Conservation (phyloP, 2,888 invertebrate species). For the Amphipyra tragopoginis region DNA sequence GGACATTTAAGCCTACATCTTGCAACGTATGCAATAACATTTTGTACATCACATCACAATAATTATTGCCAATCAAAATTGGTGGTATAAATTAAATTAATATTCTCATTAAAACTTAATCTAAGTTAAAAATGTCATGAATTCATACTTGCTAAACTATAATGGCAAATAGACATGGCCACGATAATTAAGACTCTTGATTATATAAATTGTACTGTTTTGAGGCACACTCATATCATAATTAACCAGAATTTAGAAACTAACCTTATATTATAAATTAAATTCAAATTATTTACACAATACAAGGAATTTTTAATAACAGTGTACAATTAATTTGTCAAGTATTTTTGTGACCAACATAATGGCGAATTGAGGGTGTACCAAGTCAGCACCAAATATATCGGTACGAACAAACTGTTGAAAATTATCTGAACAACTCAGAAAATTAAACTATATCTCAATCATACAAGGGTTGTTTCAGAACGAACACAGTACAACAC, state of each 20-base stretch:
- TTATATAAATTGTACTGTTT: conserved; percentile 38
- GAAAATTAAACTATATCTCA: no score
- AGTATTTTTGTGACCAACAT: no score
- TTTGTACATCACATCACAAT: neutral
- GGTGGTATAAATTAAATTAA: conserved; percentile 35
- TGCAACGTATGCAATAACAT: no score
- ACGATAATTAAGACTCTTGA: conserved; percentile 41
- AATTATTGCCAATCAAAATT: conserved; percentile 9
- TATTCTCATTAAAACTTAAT: conserved; percentile 32
- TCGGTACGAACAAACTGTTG: no score
- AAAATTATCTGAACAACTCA: no score
- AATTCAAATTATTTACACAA: conserved; percentile 45
- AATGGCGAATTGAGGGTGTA: no score
- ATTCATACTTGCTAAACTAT: conserved; percentile 41
- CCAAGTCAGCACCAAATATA: no score
- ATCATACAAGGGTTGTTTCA: no score
- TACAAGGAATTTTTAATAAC: conserved; percentile 4
- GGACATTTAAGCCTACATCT: no score
- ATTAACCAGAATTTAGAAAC: conserved; percentile 16
- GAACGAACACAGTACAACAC: no score
- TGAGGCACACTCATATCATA: conserved; percentile 28
- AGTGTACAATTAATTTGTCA: no score
- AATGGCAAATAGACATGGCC: conserved; percentile 65
- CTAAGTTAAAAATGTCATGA: conserved; percentile 14
- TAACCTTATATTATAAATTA: conserved; percentile 37